Evolutionary conservation across 2,888 invertebrate genomes (phyloP).

Genomic region (Eucriotettix oculatus): DNA sequence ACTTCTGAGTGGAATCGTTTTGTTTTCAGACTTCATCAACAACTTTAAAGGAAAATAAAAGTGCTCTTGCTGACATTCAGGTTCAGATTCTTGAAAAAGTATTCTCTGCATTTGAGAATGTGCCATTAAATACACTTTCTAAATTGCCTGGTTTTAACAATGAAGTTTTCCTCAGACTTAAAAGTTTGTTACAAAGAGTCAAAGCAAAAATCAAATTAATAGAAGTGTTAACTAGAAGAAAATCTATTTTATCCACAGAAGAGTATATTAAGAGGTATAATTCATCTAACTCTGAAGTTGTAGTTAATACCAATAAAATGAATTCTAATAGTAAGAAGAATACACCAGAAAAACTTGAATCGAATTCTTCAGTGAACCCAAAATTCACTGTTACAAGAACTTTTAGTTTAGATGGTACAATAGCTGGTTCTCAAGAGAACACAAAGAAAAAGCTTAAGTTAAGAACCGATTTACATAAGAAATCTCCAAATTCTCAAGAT

Average conservation of each 20-base stretch:
- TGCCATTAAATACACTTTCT: slow-evolving; percentile 41
- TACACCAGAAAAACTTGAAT: neutral
- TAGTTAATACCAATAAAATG: too few relatives aligned
- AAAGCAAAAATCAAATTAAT: slow-evolving; percentile 35
- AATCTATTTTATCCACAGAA: slow-evolving; percentile 7
- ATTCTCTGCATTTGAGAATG: slow-evolving; percentile 40
- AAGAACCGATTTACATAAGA: too few relatives aligned
- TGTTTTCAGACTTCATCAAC: neutral
- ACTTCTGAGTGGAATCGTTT: neutral
- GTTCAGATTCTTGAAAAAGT: slow-evolving; percentile 38
- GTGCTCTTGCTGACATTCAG: neutral
- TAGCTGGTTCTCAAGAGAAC: too few relatives aligned
- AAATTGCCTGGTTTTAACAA: slow-evolving; percentile 42
- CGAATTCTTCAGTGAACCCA: neutral
- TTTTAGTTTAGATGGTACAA: too few relatives aligned
- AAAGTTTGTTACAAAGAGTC: slow-evolving; percentile 35
- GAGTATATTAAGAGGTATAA: neutral
- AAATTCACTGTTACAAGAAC: too few relatives aligned
- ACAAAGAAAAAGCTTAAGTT: too few relatives aligned
- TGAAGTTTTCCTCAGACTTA: slow-evolving; percentile 30
- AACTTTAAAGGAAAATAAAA: neutral
- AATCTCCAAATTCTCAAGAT: too few relatives aligned
- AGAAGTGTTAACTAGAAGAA: slow-evolving; percentile 19
- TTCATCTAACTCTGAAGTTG: neutral
- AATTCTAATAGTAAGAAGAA: too few relatives aligned